Evolutionary conservation across 2,797 vertebrate genomes (phyloP), one percentile per base, ranked within the genome.

Genomic region (Austrolebias charrua): DNA sequence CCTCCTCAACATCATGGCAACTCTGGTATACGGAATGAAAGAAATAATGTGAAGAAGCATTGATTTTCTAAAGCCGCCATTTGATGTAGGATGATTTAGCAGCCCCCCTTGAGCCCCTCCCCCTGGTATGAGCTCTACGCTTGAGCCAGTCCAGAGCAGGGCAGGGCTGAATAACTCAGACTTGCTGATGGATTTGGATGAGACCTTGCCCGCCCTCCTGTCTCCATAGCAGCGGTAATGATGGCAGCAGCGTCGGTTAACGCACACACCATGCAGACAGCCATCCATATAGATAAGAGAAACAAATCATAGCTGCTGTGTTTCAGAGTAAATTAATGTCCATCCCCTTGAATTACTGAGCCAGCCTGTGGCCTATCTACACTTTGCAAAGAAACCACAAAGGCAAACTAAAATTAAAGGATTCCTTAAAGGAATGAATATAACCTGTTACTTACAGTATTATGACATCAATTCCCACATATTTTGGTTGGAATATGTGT

Each of bases 251-350:
- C 60, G 62, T 71, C 69, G 50, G 85, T 88, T 90, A 86, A 85
- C 86, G 83, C 79, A 82, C 73, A 72, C 57, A 55, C 81, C 76
- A 78, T 79, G 82, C 78, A 86, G 84, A 86, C 82, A 52, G 80
- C 69, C 55, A 81, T 91, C 86, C 85, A 85, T 88, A 88, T 79
- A 90, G 82, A 91, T 90, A 86, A 90, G 85, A 84, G 86, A 73
- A 85, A 86, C 78, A 88, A 79, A 86, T 87, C 81, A 88, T 76
- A 71, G 75, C 86, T 62, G 75, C 81, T 82, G 83, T 83, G 85
- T 86, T 81, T 88, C 83, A 70, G 72, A 11, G 74, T 80, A 75
- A 91, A 92, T 92, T 86, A 90, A 85, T 68, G 71, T 88, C 86
- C 87, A 85, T 91, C 88, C 88, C 80, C 63, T 76, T 74, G 76